Evolutionary conservation across 2,113 vertebrate species (phyloP), one percentile per base, ranked within the genome.

Genomic region (Neolamprologus longior): DNA sequence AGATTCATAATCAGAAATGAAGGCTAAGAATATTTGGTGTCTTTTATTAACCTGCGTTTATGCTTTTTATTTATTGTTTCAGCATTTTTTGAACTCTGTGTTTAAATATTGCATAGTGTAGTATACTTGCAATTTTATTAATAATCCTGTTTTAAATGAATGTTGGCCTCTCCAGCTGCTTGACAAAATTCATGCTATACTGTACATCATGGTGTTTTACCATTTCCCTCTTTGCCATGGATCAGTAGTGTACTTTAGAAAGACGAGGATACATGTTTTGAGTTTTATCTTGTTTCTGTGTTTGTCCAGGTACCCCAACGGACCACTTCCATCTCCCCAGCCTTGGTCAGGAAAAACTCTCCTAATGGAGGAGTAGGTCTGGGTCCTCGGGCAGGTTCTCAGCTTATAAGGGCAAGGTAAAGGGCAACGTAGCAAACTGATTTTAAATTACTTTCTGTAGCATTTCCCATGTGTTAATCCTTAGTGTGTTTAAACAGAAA

Each of bases 251-350:
- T 31, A 13, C 26, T 78, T 28, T 0, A 31, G 5, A 78, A 33
- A 52, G 3, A 52, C 0, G 9, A 8, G 10, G 24, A 31, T 31
- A 50, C 71, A 78, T 50, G 26, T 19, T 78, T 31, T 50, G 10
- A 35, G 14, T 37, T 26, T 24, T 11, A 33, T 52, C 3, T 33
- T 82, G 11, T 90, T 19, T 19, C 2, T 81, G n/a, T 86, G 42
- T 82, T 15, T 79, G 7, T 82, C 10, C 94, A 99, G 98, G 98
- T 98, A 92, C 98, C 98, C 92, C 98, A 98, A 93, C 95, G 98
- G 96, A 99, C 98, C 89, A 98, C 98, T 90, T 99, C 98, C 90
- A 99, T 99, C 95, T 99, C 98, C 86, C 98, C 98, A 87, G 98
- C 98, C 7, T 95, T 98, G 94, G 97, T 97, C 15, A 97, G 98